Evolutionary conservation across 1,140 invertebrate genomes (phyloP).

Genomic region (Muscidifurax raptorellus): DNA sequence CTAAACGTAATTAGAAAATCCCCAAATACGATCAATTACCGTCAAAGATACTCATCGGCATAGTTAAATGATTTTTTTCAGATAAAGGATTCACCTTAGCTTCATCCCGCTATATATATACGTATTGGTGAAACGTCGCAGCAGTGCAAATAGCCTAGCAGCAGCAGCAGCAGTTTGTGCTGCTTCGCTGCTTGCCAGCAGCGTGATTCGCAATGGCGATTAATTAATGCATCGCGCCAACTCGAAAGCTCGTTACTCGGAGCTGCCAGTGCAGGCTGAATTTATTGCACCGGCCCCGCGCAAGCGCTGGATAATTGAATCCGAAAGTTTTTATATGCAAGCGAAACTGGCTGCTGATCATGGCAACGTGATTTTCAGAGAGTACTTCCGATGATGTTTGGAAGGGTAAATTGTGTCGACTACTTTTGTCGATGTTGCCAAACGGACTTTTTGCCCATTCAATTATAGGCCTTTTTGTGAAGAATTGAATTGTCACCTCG

Average conservation of each 20-base stretch:
- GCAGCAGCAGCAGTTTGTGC: slow-evolving; percentile 4
- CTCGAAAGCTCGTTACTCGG: slow-evolving; percentile 30
- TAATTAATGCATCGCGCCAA: slow-evolving; percentile 43
- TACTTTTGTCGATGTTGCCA: too few relatives aligned
- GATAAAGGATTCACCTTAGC: not conserved
- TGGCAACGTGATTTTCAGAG: not conserved
- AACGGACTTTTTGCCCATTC: too few relatives aligned
- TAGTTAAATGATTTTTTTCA: too few relatives aligned
- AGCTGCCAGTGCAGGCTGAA: not conserved
- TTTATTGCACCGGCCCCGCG: slow-evolving; percentile 3
- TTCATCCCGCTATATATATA: not conserved
- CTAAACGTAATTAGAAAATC: too few relatives aligned
- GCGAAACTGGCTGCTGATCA: not conserved
- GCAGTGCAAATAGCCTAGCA: slow-evolving; percentile 8
- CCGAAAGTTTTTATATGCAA: slow-evolving; percentile 12
- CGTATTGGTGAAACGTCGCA: not conserved
- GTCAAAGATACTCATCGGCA: too few relatives aligned
- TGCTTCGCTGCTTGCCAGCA: slow-evolving; percentile 30
- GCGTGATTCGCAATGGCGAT: slow-evolving; percentile 29
- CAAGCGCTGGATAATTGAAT: slow-evolving; percentile 31
- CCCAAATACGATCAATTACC: too few relatives aligned
- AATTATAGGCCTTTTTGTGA: too few relatives aligned
- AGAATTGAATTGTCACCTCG: too few relatives aligned
- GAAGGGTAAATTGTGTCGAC: too few relatives aligned
- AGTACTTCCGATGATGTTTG: not conserved